Conservation (phyloP, 1,140 invertebrate genomes). For the Eciton burchellii region DNA sequence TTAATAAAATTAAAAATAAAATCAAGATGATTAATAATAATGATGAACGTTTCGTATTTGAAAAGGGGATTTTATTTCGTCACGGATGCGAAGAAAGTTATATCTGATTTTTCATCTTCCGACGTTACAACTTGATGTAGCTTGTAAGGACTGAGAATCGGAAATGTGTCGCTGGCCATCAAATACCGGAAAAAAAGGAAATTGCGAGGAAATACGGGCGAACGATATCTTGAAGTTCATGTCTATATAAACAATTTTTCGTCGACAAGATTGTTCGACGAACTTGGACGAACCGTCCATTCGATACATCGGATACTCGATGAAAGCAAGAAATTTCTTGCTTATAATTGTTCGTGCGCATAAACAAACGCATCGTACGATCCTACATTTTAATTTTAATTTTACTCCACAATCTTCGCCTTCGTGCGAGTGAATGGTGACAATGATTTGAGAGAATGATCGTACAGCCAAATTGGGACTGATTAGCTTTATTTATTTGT, state of each 20-base stretch:
- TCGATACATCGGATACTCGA: background rate
- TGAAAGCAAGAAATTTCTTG: background rate
- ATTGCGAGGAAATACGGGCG: constrained; percentile 27
- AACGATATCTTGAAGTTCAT: constrained; percentile 15
- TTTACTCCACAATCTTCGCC: constrained; percentile 2
- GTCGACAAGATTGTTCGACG: background rate
- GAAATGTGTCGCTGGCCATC: constrained; percentile 14
- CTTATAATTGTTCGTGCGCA: background rate
- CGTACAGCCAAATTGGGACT: background rate
- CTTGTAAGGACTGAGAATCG: background rate
- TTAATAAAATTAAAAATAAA: no score
- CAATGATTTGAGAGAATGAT: constrained; percentile 1
- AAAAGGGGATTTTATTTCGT: constrained; percentile 14
- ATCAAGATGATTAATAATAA: no score
- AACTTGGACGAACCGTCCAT: background rate
- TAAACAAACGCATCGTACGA: background rate
- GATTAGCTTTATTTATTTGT: constrained; percentile 34
- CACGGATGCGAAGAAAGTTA: constrained; percentile 14
- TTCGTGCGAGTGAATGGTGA: background rate
- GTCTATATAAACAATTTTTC: constrained; percentile 40
- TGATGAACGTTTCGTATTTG: background rate
- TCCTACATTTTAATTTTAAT: constrained; percentile 1
- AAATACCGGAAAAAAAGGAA: constrained; percentile 29
- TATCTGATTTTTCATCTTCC: constrained; percentile 25
- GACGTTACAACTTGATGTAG: constrained; percentile 30